A percentile compares a stretch with the other conserved stretches of the same genome.
phyloP scores from a whole-genome alignment of 2,888 invertebrate species.

The Diaphora mendica region DNA sequence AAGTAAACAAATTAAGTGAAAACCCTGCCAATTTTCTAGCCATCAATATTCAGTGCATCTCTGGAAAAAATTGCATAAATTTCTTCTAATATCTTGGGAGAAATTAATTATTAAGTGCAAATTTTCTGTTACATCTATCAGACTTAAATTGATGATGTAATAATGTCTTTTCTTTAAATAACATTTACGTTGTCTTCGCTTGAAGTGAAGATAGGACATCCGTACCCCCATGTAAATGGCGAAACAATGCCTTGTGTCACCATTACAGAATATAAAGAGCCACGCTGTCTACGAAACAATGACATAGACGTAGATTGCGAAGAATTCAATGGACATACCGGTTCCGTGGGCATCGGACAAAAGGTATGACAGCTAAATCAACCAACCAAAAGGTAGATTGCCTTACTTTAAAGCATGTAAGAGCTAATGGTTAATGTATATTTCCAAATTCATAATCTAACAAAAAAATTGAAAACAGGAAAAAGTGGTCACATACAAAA shows the following conservation, averaged over 20 bases:
- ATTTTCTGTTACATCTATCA: too few relatives aligned
- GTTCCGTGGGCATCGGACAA: constrained; percentile 48
- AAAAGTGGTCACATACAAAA: constrained; percentile 4
- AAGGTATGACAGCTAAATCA: constrained; percentile 38
- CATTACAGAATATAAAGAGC: constrained; percentile 47
- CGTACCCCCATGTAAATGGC: constrained; percentile 41
- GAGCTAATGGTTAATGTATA: constrained; percentile 8
- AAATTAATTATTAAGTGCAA: too few relatives aligned
- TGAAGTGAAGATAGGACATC: constrained; percentile 39
- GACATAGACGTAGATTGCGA: constrained; percentile 37
- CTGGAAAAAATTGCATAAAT: not conserved
- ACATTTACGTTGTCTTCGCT: constrained; percentile 34
- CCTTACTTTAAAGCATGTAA: constrained; percentile 31
- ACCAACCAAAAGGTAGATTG: constrained; percentile 12
- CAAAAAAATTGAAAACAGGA: not conserved
- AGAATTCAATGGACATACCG: constrained; percentile 50
- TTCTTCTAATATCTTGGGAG: too few relatives aligned
- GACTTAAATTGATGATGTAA: constrained; percentile 10
- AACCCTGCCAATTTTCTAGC: too few relatives aligned
- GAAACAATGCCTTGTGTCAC: constrained; percentile 49
- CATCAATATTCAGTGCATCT: not conserved
- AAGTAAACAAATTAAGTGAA: not conserved
- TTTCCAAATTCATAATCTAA: not conserved
- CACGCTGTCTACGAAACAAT: constrained; percentile 51
- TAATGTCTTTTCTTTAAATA: constrained; percentile 19